These are phyloP conservation scores for Glandiceps talaboti DNA, from an alignment of 53 echinoderm and acorn worm genomes.

Conservation along the genomic window DNA sequence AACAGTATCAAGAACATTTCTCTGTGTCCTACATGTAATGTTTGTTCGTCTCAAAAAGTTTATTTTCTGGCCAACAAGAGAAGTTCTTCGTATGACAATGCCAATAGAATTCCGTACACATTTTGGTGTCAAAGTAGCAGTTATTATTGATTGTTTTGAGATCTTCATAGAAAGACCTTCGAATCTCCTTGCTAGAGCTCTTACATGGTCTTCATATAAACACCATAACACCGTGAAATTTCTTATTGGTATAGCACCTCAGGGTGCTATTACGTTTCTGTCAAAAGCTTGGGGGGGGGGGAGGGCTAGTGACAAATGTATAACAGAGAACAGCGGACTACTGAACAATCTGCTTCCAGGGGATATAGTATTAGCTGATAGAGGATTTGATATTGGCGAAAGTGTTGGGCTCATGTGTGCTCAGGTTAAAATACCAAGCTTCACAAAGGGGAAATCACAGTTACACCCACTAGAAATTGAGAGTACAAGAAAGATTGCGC, in stretches of 20 bases:
- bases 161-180: slow-evolving; percentile 32
- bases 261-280: slow-evolving; percentile 18
- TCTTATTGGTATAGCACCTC: slow-evolving; percentile 17
- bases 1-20: too few relatives aligned
- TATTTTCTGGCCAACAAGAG: slow-evolving; percentile 29
- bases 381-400: slow-evolving; percentile 53
- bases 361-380: slow-evolving; percentile 50
- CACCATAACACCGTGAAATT: slow-evolving; percentile 26
- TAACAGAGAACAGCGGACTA: slow-evolving; percentile 12
- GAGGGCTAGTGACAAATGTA: slow-evolving; percentile 17
- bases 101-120: slow-evolving; percentile 21
- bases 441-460: slow-evolving; percentile 19
- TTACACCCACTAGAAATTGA: neutral
- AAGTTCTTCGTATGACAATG: slow-evolving; percentile 22
- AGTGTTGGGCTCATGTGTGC: slow-evolving; percentile 43
- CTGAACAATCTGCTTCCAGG: slow-evolving; percentile 28
- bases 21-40: too few relatives aligned
- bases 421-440: slow-evolving; percentile 40
- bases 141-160: slow-evolving; percentile 45
- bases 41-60: neutral
- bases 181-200: slow-evolving; percentile 21
- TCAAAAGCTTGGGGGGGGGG: slow-evolving; percentile 34
- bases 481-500: too few relatives aligned
- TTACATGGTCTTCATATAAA: slow-evolving; percentile 18
- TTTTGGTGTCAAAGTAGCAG: slow-evolving; percentile 24